Conservation (phyloP, 2,797 vertebrate genomes). For the Paratrypauchen microcephalus region DNA sequence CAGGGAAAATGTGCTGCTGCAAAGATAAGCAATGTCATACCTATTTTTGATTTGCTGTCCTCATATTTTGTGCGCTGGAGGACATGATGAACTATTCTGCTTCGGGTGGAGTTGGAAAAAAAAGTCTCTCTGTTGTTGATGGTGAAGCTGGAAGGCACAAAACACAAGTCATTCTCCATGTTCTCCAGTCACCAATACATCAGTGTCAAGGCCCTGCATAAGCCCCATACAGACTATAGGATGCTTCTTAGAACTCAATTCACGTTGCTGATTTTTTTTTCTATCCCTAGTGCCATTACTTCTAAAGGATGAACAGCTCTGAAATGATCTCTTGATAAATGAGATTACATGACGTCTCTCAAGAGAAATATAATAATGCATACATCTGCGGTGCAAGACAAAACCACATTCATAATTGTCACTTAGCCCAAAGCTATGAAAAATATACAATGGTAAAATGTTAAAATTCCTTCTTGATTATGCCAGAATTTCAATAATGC, state of each 20-base stretch:
- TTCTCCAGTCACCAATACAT: conserved; percentile 15
- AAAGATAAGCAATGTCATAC: conserved; percentile 70
- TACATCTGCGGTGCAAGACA: conserved; percentile 29
- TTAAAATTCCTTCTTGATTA: conserved; percentile 23
- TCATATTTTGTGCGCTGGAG: conserved; percentile 97
- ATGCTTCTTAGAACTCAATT: conserved; percentile 35
- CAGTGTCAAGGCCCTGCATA: conserved; percentile 13
- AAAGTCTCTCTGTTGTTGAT: conserved; percentile 97
- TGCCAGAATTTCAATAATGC: conserved; percentile 7
- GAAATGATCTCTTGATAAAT: conserved; percentile 33
- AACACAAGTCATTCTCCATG: conserved; percentile 32
- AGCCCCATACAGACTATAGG: neutral
- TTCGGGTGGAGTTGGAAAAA: conserved; percentile 97
- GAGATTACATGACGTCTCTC: conserved; percentile 29
- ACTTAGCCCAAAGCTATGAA: conserved; percentile 24
- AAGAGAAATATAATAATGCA: conserved; percentile 23
- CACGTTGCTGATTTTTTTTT: neutral
- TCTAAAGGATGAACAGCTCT: conserved; percentile 12
- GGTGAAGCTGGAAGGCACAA: conserved; percentile 82
- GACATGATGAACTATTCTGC: conserved; percentile 95
- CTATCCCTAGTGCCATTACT: conserved; percentile 15
- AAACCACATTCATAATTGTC: conserved; percentile 42
- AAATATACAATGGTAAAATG: conserved; percentile 26
- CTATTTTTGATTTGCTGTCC: conserved; percentile 96
- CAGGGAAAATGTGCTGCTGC: neutral